Evolutionary conservation across 35 echinoderm and acorn worm genomes (phyloP).

Genomic region (Stichopus chloronotus): DNA sequence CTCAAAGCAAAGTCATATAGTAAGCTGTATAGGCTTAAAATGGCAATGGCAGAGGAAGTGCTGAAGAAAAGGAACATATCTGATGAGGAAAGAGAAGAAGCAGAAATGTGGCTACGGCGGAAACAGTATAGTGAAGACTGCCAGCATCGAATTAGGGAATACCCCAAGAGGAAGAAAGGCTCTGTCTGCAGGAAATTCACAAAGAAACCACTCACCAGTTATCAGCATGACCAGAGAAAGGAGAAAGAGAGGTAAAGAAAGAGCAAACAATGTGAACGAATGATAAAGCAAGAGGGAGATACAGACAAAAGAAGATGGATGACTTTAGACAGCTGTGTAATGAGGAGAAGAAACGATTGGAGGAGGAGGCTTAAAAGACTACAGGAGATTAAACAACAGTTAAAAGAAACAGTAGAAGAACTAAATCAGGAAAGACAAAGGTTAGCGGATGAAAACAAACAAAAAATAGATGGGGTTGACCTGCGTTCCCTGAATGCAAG

Average conservation of each 20-base stretch:
- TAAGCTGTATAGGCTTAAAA: background rate
- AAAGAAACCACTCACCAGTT: background rate
- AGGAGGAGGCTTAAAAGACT: background rate
- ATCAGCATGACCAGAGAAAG: background rate
- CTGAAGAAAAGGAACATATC: conserved; percentile 10
- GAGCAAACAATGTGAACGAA: background rate
- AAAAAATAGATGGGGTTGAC: conserved; percentile 24
- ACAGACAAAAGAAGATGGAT: background rate
- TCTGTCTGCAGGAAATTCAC: background rate
- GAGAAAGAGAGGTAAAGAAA: background rate
- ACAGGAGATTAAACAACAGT: conserved; percentile 28
- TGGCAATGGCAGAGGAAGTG: background rate
- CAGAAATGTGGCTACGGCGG: background rate
- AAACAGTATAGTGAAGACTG: background rate
- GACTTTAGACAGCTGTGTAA: background rate
- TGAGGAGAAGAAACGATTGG: background rate
- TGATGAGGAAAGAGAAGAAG: background rate
- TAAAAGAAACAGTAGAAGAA: conserved; percentile 48
- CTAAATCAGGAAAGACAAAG: conserved; percentile 12
- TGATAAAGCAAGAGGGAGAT: background rate
- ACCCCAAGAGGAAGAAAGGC: background rate
- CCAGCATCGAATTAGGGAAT: background rate
- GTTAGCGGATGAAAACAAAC: background rate
- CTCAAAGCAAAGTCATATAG: background rate
- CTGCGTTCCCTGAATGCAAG: background rate